phyloP scores from a whole-genome alignment of 2,113 vertebrate genomes.

The Menidia beryllina region DNA sequence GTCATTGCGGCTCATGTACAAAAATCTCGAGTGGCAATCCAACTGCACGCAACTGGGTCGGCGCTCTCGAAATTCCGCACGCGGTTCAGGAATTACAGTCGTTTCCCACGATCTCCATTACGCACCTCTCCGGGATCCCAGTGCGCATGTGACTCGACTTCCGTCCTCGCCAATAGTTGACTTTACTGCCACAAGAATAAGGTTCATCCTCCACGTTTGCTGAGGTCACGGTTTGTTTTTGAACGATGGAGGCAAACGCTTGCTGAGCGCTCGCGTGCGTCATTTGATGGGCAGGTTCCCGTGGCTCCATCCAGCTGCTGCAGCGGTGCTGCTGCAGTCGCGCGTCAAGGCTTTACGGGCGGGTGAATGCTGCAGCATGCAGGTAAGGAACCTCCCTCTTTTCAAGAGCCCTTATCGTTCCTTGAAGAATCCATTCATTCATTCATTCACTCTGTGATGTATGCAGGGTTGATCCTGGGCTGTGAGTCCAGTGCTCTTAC shows the following conservation, averaged over 20 bases:
- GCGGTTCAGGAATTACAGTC: not conserved
- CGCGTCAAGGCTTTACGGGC: not conserved
- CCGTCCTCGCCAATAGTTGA: conserved; percentile 49
- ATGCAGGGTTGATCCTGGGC: no score
- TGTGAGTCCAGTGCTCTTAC: no score
- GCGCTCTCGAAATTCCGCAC: not conserved
- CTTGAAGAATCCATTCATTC: not conserved
- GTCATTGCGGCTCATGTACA: conserved; percentile 37
- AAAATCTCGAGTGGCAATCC: not conserved
- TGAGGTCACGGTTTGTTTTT: not conserved
- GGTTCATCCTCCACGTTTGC: not conserved
- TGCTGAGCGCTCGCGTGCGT: not conserved
- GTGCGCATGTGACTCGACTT: conserved; percentile 69
- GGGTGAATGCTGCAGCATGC: not conserved
- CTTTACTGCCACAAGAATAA: conserved; percentile 29
- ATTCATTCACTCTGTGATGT: not conserved
- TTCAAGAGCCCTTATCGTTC: not conserved
- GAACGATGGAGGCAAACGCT: not conserved
- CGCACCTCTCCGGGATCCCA: conserved; percentile 16
- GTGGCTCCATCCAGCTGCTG: not conserved
- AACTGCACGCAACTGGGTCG: no score
- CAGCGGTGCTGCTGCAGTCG: not conserved
- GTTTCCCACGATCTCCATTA: conserved; percentile 41
- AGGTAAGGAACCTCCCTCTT: not conserved
- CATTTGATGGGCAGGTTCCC: not conserved